phyloP scores from a whole-genome alignment of 2,113 vertebrate genomes.

The Nestor notabilis region DNA sequence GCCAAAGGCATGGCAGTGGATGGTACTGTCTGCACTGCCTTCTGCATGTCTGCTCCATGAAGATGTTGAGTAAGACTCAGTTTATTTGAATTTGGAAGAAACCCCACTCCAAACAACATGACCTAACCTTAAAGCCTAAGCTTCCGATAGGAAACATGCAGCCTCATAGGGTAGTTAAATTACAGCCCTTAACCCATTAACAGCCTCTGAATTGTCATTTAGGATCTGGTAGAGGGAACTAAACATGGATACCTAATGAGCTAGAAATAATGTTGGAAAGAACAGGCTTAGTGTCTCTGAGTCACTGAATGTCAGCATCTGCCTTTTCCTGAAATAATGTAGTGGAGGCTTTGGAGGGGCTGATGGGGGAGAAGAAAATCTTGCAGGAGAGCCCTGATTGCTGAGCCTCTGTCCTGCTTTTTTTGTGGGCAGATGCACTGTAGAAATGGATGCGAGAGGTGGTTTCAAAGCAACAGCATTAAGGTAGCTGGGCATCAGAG shows the following conservation, averaged over 20 bases:
- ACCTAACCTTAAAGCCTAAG: not conserved
- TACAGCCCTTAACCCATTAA: not conserved
- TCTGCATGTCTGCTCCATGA: not conserved
- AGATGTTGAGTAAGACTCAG: not conserved
- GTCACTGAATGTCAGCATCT: conserved; percentile 29
- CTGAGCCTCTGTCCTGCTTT: not conserved
- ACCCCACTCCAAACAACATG: not conserved
- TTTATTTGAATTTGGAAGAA: not conserved
- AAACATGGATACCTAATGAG: not conserved
- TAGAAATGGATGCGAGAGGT: not conserved
- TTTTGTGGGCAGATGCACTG: not conserved
- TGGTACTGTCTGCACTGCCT: not conserved
- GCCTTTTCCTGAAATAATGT: conserved; percentile 14
- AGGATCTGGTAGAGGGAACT: not conserved
- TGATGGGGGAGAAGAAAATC: not conserved
- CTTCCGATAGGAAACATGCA: not conserved
- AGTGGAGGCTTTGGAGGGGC: not conserved
- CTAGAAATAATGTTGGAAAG: conserved; percentile 16
- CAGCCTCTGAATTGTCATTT: not conserved
- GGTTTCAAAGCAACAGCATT: not conserved
- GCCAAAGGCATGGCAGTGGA: not conserved
- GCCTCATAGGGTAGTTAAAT: not conserved
- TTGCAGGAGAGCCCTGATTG: not conserved
- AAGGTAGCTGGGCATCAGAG: not conserved
- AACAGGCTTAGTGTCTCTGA: conserved; percentile 32